A percentile compares a stretch with the other conserved stretches of the same genome.
phyloP scores from a whole-genome alignment of 1,140 invertebrate species.

The Hyles euphorbiae region DNA sequence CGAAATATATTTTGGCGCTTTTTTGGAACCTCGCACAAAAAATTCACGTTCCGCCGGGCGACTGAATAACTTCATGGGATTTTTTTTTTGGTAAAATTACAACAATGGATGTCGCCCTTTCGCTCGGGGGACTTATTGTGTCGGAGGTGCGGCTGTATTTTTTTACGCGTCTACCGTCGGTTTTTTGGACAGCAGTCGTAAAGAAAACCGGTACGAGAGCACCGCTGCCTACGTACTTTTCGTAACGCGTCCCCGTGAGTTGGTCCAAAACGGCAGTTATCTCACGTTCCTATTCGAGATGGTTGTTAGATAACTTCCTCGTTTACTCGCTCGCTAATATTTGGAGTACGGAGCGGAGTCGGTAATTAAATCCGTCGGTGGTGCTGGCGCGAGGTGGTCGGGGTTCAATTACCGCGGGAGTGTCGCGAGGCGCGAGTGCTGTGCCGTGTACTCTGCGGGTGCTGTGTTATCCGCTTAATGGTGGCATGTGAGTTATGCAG shows the following conservation, averaged over 20 bases:
- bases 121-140: constrained; percentile 39
- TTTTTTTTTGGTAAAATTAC: constrained; percentile 46
- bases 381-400: too few relatives aligned
- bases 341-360: neutral
- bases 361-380: too few relatives aligned
- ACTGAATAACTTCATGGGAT: constrained; percentile 24
- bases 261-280: neutral
- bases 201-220: constrained; percentile 14
- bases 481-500: too few relatives aligned
- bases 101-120: constrained; percentile 59
- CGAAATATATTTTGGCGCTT: constrained; percentile 49
- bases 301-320: constrained; percentile 9
- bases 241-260: neutral
- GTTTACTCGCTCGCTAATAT: constrained; percentile 4
- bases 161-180: constrained; percentile 28
- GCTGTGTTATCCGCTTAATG: too few relatives aligned
- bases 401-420: too few relatives aligned
- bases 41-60: constrained; percentile 22
- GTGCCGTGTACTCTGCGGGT: too few relatives aligned
- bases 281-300: constrained; percentile 1
- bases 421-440: too few relatives aligned
- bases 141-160: constrained; percentile 26
- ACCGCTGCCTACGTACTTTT: constrained; percentile 16
- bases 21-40: constrained; percentile 40
- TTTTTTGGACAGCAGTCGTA: constrained; percentile 24